Evolutionary conservation across 2,888 invertebrate species (phyloP), one percentile per base, ranked within the genome.

Genomic region (Nesidiocoris tenuis): DNA sequence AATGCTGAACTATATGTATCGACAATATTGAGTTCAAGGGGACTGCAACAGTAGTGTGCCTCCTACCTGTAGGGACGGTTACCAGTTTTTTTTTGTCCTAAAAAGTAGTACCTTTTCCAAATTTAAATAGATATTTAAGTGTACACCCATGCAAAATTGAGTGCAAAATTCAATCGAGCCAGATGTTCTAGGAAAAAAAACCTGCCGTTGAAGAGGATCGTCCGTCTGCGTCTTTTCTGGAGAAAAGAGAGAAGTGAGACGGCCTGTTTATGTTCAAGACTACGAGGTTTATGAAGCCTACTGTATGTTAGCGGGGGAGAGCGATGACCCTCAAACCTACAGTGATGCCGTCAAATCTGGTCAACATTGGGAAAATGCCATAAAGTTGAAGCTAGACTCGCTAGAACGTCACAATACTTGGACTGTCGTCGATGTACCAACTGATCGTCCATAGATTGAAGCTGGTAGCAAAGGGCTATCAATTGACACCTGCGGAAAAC

Each of bases 251-350:
- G 19, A 18, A 18, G 16, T 65, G 2, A 67, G 55, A 17, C 18
- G 18, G 16, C 56, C 56, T 1, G 16, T 2, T 55, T 54, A 56
- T 22, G 19, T 63, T 1, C 5, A 17, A 3, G 18, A 21, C n/a
- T 63, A 16, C 22, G 63, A 21, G n/a, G 63, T 21, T 21, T 63
- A 63, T 23, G 19, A n/a, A n/a, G 56, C 56, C n/a, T 68, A 56
- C 16, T 68, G 57, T 68, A 12, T 71, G 9, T n/a, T 63, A 18
- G 1, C 24, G 12, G 23, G 65, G n/a, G 23, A 66, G 0, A 39
- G 39, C 39, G n/a, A n/a, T n/a, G 71, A 76, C 17, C 77, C 74
- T 9, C 24, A 17, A 22, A 57, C 70, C 21, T 77, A 76, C 68
- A 66, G 75, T 67, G 77, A 77, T 55, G 77, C 75, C 19, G 23